Conservation (phyloP, 2,888 invertebrate species). For the Drosophila koepferae region DNA sequence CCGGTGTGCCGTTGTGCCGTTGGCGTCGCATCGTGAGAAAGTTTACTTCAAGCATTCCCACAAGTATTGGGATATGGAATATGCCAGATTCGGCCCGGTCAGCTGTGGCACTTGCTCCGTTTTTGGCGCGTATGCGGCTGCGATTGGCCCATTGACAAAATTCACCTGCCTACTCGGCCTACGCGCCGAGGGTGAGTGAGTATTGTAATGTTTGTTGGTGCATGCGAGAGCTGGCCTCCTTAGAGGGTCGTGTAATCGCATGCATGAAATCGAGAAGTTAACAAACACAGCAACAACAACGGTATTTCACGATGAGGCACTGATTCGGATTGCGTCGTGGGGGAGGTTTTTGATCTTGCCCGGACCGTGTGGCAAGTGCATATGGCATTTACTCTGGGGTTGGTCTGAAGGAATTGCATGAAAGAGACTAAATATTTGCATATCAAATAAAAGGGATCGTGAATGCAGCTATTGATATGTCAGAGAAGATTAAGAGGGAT, state of each 20-base stretch:
- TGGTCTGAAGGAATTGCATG: slow-evolving; percentile 7
- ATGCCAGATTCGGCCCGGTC: slow-evolving; percentile 66
- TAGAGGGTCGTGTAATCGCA: slow-evolving; percentile 61
- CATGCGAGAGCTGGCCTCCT: slow-evolving; percentile 9
- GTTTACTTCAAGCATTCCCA: slow-evolving; percentile 85
- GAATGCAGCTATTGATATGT: slow-evolving; percentile 2
- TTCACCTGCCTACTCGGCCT: slow-evolving; percentile 79
- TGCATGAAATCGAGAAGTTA: slow-evolving; percentile 74
- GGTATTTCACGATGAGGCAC: slow-evolving; percentile 42
- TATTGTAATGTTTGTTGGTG: not conserved
- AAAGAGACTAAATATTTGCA: slow-evolving; percentile 27
- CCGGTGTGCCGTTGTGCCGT: slow-evolving; percentile 63
- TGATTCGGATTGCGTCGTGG: slow-evolving; percentile 58
- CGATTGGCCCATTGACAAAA: slow-evolving; percentile 68
- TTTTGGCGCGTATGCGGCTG: slow-evolving; percentile 43
- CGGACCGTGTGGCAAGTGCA: slow-evolving; percentile 37
- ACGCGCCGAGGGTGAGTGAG: slow-evolving; percentile 45
- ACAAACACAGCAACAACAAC: slow-evolving; percentile 42
- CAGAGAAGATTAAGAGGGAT: not conserved
- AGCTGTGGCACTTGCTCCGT: slow-evolving; percentile 74
- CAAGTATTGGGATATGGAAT: slow-evolving; percentile 74
- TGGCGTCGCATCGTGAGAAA: slow-evolving; percentile 84
- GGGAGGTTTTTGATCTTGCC: slow-evolving; percentile 60
- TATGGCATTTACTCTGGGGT: slow-evolving; percentile 18
- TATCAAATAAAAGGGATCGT: not conserved